These are phyloP conservation scores for Bubo scandiacus DNA, from an alignment of 2,113 vertebrate species.

Conservation along the genomic window DNA sequence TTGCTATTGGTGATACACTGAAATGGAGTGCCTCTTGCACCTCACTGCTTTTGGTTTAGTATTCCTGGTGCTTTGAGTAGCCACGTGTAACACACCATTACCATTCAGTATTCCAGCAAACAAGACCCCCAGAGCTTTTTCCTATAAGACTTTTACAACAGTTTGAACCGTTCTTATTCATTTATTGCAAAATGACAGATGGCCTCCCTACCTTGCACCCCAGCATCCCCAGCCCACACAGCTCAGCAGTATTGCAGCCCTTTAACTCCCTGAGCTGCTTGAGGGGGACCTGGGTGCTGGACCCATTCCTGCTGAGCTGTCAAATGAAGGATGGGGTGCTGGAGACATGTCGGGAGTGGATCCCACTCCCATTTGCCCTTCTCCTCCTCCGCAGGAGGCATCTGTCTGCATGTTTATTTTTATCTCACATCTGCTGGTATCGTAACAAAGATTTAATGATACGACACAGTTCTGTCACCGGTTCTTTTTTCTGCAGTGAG, in stretches of 20 bases:
- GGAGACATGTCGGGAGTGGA: background rate
- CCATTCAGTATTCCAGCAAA: background rate
- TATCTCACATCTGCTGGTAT: slow-evolving; percentile 46
- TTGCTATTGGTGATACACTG: background rate
- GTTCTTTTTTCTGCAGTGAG: background rate
- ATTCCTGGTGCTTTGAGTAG: background rate
- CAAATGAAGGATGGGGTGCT: background rate
- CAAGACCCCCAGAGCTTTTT: background rate
- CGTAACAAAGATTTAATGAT: slow-evolving; percentile 56
- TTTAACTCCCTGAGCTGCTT: background rate
- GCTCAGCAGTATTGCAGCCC: background rate
- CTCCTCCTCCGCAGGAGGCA: background rate
- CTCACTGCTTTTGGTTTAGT: background rate
- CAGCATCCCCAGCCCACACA: fast-evolving
- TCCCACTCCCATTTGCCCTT: background rate
- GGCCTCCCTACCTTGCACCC: fast-evolving
- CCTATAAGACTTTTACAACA: background rate
- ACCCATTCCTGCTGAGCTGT: background rate
- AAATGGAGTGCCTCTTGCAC: background rate
- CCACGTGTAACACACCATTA: fast-evolving
- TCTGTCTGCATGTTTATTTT: slow-evolving; percentile 58
- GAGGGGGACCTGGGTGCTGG: background rate
- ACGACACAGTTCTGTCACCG: slow-evolving; percentile 34
- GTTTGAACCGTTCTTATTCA: background rate
- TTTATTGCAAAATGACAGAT: background rate